Evolutionary conservation across 2,797 vertebrate genomes (phyloP).

Genomic region (Rhynchotus rufescens): DNA sequence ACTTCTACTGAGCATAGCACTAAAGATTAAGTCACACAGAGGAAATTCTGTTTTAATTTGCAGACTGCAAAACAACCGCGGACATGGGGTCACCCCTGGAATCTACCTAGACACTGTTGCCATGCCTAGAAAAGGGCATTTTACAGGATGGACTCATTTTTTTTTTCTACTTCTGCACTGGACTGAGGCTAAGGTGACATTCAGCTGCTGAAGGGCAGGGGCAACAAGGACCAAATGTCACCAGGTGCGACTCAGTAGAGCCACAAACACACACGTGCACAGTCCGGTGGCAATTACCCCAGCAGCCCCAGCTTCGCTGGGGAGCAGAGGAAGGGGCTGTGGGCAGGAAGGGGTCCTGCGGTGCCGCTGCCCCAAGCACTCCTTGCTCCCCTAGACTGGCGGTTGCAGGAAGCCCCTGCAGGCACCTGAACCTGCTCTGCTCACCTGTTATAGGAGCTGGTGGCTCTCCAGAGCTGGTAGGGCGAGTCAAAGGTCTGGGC

Average conservation of each 20-base stretch:
- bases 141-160: background rate
- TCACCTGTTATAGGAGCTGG: slow-evolving; percentile 96
- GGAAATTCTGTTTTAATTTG: background rate
- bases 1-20: background rate
- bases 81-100: fast-evolving
- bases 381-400: fast-evolving
- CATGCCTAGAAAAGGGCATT: background rate
- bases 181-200: no score
- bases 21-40: fast-evolving
- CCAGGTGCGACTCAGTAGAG: no score
- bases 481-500: slow-evolving; percentile 96
- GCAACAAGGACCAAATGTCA: no score
- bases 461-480: slow-evolving; percentile 96
- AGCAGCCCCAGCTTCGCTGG: no score
- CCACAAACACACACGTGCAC: no score
- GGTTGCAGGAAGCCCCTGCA: background rate
- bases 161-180: background rate
- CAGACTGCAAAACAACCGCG: background rate
- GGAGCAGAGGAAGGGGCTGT: no score
- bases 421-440: background rate
- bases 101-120: background rate
- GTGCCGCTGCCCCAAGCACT: fast-evolving
- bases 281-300: background rate
- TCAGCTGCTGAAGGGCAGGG: background rate
- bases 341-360: no score